phyloP scores from a whole-genome alignment of 1,140 invertebrate species.

The Cotesia vestalis region DNA sequence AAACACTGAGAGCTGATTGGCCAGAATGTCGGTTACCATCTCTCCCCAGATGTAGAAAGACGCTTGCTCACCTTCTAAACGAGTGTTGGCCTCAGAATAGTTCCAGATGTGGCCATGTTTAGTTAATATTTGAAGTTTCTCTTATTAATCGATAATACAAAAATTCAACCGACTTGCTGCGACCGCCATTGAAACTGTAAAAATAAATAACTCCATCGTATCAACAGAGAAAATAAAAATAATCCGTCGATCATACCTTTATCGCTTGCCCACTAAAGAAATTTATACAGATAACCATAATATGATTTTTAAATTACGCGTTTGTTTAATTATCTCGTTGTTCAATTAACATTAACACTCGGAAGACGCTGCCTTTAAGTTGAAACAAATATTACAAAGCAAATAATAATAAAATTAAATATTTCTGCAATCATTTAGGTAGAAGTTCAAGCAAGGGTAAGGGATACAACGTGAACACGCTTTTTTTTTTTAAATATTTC shows the following conservation, averaged over 20 bases:
- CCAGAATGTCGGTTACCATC: conserved; percentile 27
- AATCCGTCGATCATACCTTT: conserved; percentile 20
- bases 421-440: too few relatives aligned
- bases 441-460: too few relatives aligned
- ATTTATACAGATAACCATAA: not conserved
- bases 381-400: not conserved
- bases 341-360: conserved; percentile 19
- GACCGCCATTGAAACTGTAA: conserved; percentile 10
- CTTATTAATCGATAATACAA: conserved; percentile 49
- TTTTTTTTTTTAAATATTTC: too few relatives aligned
- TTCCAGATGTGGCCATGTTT: conserved; percentile 67
- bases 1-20: conserved; percentile 41
- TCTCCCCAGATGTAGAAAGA: conserved; percentile 29
- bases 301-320: not conserved
- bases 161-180: conserved; percentile 23
- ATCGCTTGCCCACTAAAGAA: conserved; percentile 19
- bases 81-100: conserved; percentile 59
- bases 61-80: conserved; percentile 37
- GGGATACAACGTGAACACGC: too few relatives aligned
- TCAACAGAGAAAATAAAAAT: conserved; percentile 32
- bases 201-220: conserved; percentile 26
- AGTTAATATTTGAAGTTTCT: conserved; percentile 64
- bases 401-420: not conserved
- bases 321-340: not conserved
- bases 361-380: conserved; percentile 9